Percentiles rank a stretch among this genome's conserved stretches.
These are phyloP conservation scores for Parnassius smintheus DNA, from an alignment of 2,888 invertebrate genomes.

Conservation along the genomic window DNA sequence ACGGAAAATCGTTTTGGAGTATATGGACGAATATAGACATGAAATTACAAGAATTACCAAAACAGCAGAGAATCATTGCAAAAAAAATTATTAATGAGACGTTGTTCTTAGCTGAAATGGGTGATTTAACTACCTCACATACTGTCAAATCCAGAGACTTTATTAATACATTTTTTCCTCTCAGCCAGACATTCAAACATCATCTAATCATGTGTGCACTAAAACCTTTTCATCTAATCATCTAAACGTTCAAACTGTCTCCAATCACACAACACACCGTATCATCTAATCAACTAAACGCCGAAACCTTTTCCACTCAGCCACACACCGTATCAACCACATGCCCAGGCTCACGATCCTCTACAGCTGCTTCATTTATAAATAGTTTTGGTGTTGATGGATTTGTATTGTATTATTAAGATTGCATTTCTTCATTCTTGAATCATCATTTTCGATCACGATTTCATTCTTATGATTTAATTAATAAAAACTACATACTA, in stretches of 20 bases:
- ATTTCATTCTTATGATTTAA: no score
- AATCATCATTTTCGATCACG: no score
- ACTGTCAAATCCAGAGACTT: not conserved
- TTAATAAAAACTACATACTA: no score
- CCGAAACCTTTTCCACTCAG: no score
- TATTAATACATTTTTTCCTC: not conserved
- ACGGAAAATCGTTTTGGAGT: not conserved
- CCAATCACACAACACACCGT: no score
- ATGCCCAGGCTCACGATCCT: no score
- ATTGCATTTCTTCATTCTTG: no score
- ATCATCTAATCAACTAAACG: no score
- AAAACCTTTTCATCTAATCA: not conserved
- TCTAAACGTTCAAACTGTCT: not conserved
- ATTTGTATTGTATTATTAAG: no score
- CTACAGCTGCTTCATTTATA: no score
- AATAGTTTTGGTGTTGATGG: no score
- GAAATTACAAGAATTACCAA: not conserved
- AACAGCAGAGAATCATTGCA: not conserved
- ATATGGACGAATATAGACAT: slow-evolving; percentile 4
- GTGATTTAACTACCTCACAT: slow-evolving; percentile 1
- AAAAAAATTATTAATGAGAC: slow-evolving; percentile 4
- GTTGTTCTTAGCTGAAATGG: slow-evolving; percentile 1
- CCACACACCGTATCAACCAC: no score
- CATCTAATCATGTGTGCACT: not conserved
- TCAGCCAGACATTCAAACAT: not conserved